Percentiles rank a stretch among this genome's conserved stretches.
These are phyloP conservation scores for Planococcus citri DNA, from an alignment of 1,140 invertebrate species.

Conservation along the genomic window DNA sequence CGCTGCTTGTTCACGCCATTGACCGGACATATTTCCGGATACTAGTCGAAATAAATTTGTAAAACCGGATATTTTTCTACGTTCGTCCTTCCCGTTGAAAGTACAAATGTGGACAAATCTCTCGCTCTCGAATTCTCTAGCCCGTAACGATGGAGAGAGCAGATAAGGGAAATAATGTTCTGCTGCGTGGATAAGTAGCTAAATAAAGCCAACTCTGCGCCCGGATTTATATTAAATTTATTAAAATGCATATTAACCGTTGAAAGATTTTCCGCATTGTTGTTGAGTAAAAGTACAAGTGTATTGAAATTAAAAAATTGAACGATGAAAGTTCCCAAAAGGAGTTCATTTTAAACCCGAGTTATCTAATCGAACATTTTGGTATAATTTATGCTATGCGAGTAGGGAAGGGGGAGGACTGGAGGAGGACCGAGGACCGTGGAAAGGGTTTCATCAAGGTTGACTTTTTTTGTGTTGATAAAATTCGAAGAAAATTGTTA, in stretches of 20 bases:
- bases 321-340: no score
- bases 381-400: no score
- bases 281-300: no score
- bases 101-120: not conserved
- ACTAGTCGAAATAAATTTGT: not conserved
- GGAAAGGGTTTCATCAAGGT: no score
- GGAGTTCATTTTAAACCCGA: no score
- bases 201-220: not conserved
- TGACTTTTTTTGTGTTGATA: no score
- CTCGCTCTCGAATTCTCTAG: not conserved
- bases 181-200: not conserved
- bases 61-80: not conserved
- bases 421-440: no score
- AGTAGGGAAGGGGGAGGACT: no score
- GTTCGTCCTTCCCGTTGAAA: constrained; percentile 3
- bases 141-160: not conserved
- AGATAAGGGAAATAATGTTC: not conserved
- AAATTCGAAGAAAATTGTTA: no score
- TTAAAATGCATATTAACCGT: not conserved
- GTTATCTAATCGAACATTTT: no score
- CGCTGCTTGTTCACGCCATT: not conserved
- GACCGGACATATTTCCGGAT: constrained; percentile 1
- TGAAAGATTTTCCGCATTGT: not conserved
- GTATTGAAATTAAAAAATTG: no score
- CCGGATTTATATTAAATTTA: not conserved